Conservation (phyloP, 1,140 invertebrate species). For the Drosophila pseudoananassae region DNA sequence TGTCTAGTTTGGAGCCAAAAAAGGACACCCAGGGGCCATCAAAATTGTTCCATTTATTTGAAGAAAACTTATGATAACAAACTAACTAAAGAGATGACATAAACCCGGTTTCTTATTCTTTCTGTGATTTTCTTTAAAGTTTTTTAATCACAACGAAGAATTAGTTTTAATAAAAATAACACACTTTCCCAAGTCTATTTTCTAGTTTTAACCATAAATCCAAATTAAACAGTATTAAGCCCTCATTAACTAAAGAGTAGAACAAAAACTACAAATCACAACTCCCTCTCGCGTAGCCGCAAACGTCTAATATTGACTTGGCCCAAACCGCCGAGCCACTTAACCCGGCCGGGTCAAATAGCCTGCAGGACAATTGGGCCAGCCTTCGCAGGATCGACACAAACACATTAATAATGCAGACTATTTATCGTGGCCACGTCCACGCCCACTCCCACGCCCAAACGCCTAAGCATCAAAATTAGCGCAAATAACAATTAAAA, state of each 20-base stretch:
- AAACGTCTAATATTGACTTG: not conserved
- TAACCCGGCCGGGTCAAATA: constrained; percentile 26
- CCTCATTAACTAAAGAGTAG: not conserved
- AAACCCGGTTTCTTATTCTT: too few relatives aligned
- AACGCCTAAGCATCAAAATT: constrained; percentile 67
- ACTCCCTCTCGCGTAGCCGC: not conserved
- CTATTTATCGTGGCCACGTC: constrained; percentile 29
- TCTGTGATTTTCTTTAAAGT: too few relatives aligned
- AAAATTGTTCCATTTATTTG: too few relatives aligned
- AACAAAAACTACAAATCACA: not conserved
- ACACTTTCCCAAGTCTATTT: too few relatives aligned
- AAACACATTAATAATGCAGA: constrained; percentile 67
- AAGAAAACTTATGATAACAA: too few relatives aligned
- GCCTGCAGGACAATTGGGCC: constrained; percentile 29
- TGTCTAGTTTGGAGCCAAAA: too few relatives aligned
- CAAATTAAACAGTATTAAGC: not conserved
- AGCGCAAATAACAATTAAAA: constrained; percentile 76
- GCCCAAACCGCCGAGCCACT: constrained; percentile 11
- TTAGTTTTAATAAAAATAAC: too few relatives aligned
- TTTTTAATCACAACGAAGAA: too few relatives aligned
- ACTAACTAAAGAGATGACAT: too few relatives aligned
- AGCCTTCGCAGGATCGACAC: constrained; percentile 26
- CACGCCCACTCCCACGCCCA: not conserved
- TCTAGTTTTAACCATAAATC: not conserved
- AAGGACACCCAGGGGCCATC: too few relatives aligned